Conservation (phyloP, 2,888 invertebrate genomes). For the Hyalella azteca region DNA sequence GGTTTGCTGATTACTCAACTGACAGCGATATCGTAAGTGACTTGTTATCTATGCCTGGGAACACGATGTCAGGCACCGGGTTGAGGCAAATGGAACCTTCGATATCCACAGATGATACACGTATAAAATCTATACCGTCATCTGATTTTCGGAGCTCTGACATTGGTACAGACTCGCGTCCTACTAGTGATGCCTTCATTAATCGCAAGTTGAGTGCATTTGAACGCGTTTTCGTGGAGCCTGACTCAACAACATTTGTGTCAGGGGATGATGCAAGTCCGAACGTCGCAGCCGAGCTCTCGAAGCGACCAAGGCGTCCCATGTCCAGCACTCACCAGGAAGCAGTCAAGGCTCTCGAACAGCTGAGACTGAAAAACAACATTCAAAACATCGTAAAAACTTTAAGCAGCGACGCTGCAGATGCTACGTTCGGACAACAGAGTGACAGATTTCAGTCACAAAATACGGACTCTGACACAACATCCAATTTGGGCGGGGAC, state of each 20-base stretch:
- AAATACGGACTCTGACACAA: too few relatives aligned
- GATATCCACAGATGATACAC: neutral
- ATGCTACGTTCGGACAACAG: neutral
- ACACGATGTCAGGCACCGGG: too few relatives aligned
- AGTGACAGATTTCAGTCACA: too few relatives aligned
- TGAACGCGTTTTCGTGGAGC: neutral
- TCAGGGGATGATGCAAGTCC: neutral
- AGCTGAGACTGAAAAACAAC: slow-evolving; percentile 2
- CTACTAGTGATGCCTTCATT: too few relatives aligned
- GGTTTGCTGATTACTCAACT: neutral
- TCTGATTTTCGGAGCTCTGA: too few relatives aligned
- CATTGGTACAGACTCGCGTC: too few relatives aligned
- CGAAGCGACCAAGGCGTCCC: neutral
- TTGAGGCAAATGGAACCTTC: neutral
- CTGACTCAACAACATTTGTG: neutral
- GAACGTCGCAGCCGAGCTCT: neutral
- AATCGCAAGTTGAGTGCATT: too few relatives aligned
- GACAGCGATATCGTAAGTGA: neutral
- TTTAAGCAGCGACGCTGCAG: neutral
- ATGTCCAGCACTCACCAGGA: neutral
- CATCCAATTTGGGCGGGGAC: too few relatives aligned
- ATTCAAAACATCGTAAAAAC: neutral
- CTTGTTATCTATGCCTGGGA: too few relatives aligned
- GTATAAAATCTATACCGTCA: too few relatives aligned
- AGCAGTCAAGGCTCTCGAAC: neutral